Base-by-base conservation (phyloP, 1,140 invertebrate genomes). In the Trachymyrmex cornetzi region DNA sequence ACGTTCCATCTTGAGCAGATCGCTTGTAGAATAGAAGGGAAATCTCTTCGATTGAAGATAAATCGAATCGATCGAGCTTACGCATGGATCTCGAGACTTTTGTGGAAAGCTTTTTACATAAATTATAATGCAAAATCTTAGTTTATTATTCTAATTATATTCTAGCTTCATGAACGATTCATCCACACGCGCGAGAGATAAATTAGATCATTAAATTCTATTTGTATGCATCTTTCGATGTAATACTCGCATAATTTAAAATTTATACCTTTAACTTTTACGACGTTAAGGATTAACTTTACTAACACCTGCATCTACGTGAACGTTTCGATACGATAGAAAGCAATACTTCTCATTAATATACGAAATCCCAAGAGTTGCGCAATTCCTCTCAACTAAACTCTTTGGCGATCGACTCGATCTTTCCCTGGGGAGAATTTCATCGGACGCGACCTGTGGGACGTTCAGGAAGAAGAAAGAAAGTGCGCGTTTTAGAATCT, bases 1-100 rank as follows among this genome's bases (percentile, higher is more conserved):
- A 14, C 27, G 80, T 84, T 74, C 55, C 38, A 74, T 84, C 27
- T 84, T 30, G 67, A 74, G 24, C 67, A n/a, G 16, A 16, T 74
- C 44, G 69, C 55, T 34, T 24, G 19, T n/a, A 38, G 69, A 61
- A 75, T 75, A 50, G 57, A 30, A 19, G 80, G 14, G n/a, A 75
- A 50, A 74, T 75, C 38, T 57, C 59, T 12, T 63, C 55, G 55
- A 82, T 82, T 72, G 22, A 82, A 30, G 22, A 14, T 74, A 74
- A 48, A 75, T 84, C 53, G 22, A 22, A 81, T 81, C 30, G 19
- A 55, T 22, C 55, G 38, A 22, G 6, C 50, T 81, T 63, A 64
- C 75, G 12, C 2, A 22, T 19, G 38, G n/a, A 82, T 81, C 30
- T 24, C 44, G 48, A 63, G 12, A 44, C 30, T 77, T 77, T 34